A percentile compares a stretch with the other conserved stretches of the same genome.
Evolutionary conservation across 2,113 vertebrate species (phyloP).

Genomic region (Archilochus colubris): DNA sequence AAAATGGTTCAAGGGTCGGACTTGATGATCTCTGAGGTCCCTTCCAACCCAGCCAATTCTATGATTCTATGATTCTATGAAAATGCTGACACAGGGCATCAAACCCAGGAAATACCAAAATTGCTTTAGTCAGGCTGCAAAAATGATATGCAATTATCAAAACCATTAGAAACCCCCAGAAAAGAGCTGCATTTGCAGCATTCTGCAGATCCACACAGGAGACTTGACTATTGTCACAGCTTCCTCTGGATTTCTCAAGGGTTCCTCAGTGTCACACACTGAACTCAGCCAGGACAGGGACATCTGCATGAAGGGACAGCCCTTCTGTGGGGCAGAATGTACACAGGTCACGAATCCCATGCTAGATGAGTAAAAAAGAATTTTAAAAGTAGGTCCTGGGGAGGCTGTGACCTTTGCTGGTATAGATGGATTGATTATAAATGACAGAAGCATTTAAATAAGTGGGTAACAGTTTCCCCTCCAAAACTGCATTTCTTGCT

Average conservation of each 20-base stretch:
- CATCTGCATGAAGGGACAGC: background rate
- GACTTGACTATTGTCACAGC: background rate
- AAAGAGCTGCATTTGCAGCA: background rate
- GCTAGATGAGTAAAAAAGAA: background rate
- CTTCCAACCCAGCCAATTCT: too few relatives aligned
- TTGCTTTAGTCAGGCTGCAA: background rate
- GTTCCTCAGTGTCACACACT: background rate
- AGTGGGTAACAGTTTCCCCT: background rate
- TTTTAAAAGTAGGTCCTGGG: background rate
- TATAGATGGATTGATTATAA: slow-evolving; percentile 5
- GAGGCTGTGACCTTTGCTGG: background rate
- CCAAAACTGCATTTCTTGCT: slow-evolving; percentile 39
- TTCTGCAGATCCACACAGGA: background rate
- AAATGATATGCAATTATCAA: slow-evolving; percentile 39
- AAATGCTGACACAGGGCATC: background rate
- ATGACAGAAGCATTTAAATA: slow-evolving; percentile 39
- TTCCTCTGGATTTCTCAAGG: background rate
- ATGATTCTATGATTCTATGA: background rate
- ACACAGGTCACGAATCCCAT: background rate
- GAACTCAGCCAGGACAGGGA: slow-evolving; percentile 37
- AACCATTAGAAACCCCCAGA: slow-evolving; percentile 1
- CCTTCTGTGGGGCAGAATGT: background rate
- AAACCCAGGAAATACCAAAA: slow-evolving; percentile 17
- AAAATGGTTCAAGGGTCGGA: too few relatives aligned
- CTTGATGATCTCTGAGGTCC: too few relatives aligned